Conservation (phyloP, 2,888 invertebrate species). For the Calameuta idolon region DNA sequence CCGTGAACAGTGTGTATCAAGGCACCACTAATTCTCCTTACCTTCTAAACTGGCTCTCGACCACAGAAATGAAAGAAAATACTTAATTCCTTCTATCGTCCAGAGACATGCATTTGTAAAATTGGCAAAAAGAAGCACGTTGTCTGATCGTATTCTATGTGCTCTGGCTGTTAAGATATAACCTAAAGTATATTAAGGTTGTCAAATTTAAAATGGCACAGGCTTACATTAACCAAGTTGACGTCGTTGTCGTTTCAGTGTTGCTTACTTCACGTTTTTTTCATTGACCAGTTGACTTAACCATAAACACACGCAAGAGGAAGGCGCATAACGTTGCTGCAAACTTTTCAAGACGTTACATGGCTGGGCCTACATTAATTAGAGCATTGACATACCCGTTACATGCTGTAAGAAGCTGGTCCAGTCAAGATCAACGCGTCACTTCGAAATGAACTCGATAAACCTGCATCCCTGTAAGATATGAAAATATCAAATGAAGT, state of each 20-base stretch:
- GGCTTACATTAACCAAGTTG: background rate
- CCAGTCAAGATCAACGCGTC: background rate
- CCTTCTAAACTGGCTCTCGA: background rate
- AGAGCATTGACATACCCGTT: background rate
- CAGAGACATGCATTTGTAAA: background rate
- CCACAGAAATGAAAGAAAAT: background rate
- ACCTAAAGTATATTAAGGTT: background rate
- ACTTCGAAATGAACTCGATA: too few species aligned
- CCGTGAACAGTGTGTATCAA: background rate
- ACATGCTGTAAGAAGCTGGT: background rate
- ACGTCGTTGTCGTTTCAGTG: slow-evolving; percentile 26
- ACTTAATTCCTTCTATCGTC: slow-evolving; percentile 28
- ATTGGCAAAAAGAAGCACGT: slow-evolving; percentile 26
- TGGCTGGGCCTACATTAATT: background rate
- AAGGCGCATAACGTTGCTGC: background rate
- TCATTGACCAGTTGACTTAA: slow-evolving; percentile 12
- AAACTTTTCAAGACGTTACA: background rate
- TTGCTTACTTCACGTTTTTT: slow-evolving; percentile 29
- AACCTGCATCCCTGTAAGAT: background rate
- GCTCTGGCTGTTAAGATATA: slow-evolving; percentile 2
- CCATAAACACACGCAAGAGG: background rate
- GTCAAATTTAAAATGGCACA: background rate
- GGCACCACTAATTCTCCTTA: background rate
- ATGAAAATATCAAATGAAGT: background rate
- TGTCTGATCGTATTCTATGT: slow-evolving; percentile 24